A percentile compares a stretch with the other conserved stretches of the same genome.
phyloP scores from a whole-genome alignment of 1,140 invertebrate genomes.

The Neodiprion pinetum region DNA sequence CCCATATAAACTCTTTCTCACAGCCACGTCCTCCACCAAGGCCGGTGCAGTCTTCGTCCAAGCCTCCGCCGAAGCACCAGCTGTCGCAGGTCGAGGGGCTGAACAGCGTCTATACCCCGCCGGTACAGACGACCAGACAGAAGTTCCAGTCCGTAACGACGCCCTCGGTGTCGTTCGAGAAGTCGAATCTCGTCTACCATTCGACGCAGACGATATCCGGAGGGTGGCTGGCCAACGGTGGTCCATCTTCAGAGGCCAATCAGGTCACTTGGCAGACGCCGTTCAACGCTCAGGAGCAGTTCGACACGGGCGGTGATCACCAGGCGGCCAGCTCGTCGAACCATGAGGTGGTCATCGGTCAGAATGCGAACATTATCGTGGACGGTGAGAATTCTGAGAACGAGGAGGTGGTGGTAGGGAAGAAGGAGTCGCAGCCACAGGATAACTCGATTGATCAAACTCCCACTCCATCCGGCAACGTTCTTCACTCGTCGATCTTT shows the following conservation, averaged over 20 bases:
- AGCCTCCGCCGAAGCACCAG: conserved; percentile 14
- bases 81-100: conserved; percentile 35
- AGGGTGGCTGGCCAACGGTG: conserved; percentile 31
- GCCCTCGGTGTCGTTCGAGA: conserved; percentile 60
- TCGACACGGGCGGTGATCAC: conserved; percentile 32
- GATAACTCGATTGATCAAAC: neutral
- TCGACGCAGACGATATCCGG: conserved; percentile 44
- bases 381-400: conserved; percentile 36
- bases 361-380: conserved; percentile 48
- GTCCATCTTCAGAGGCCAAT: conserved; percentile 30
- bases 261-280: conserved; percentile 51
- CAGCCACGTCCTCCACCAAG: conserved; percentile 32
- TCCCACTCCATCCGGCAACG: neutral
- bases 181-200: conserved; percentile 70
- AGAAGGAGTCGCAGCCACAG: conserved; percentile 23
- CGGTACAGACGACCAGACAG: conserved; percentile 24
- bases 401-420: conserved; percentile 41
- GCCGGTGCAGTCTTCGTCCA: conserved; percentile 23
- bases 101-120: conserved; percentile 31
- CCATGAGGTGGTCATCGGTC: conserved; percentile 44
- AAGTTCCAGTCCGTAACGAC: conserved; percentile 40
- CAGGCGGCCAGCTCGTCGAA: conserved; percentile 41
- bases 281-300: conserved; percentile 31
- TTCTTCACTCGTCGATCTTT: neutral
- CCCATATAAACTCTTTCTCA: conserved; percentile 27